Evolutionary conservation across 2,797 vertebrate species (phyloP).

Genomic region (Fratercula arctica): DNA sequence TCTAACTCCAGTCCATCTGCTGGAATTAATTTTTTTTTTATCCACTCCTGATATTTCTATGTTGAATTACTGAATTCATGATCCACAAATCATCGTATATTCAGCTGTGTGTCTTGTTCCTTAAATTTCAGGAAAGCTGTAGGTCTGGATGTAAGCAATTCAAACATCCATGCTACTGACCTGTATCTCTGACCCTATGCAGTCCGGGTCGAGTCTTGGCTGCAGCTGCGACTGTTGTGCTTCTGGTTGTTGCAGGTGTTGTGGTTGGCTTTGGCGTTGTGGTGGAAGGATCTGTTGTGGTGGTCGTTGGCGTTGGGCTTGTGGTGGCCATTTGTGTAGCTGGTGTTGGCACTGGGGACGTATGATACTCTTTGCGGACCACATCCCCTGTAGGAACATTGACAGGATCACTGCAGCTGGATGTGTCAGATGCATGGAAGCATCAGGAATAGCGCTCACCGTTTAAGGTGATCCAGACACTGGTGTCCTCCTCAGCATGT

Average conservation of each 20-base stretch:
- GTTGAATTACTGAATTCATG: neutral
- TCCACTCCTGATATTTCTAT: neutral
- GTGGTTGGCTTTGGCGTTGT: slow-evolving; percentile 59
- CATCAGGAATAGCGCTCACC: neutral
- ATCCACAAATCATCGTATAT: neutral
- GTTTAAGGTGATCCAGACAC: neutral
- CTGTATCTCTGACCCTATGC: slow-evolving; percentile 83
- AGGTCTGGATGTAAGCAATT: neutral
- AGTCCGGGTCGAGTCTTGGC: slow-evolving; percentile 72
- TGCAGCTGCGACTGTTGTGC: slow-evolving; percentile 31
- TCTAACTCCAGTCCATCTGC: neutral
- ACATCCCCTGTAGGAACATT: slow-evolving; percentile 50
- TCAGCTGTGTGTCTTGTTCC: neutral
- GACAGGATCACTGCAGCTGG: neutral
- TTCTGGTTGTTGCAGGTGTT: neutral
- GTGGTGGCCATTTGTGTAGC: neutral
- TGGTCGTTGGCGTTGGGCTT: neutral
- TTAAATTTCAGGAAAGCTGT: neutral
- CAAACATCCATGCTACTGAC: slow-evolving; percentile 72
- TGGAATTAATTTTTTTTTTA: neutral
- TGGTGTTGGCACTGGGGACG: neutral
- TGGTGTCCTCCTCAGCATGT: neutral
- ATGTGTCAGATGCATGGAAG: neutral
- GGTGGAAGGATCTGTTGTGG: neutral
- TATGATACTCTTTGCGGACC: slow-evolving; percentile 13